Evolutionary conservation across 2,888 invertebrate genomes (phyloP), one percentile per base, ranked within the genome.

Genomic region (Melanotus villosus): DNA sequence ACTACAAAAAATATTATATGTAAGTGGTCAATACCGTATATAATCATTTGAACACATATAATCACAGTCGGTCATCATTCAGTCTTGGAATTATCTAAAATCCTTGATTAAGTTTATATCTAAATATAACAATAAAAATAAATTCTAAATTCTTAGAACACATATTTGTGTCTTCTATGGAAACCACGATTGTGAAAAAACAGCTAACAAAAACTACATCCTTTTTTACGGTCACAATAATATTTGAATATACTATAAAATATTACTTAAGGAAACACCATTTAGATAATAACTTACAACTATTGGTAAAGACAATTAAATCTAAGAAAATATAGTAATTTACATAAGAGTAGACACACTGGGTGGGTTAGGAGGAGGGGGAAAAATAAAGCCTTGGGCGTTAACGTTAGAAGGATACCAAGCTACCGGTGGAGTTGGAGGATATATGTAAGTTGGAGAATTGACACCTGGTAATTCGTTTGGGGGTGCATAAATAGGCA

Each of bases 331-430:
- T n/a, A n/a, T n/a, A n/a, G n/a, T n/a, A n/a, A n/a, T n/a, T n/a
- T n/a, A n/a, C n/a, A n/a, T n/a, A n/a, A n/a, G n/a, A n/a, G n/a
- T n/a, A n/a, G n/a, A n/a, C n/a, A n/a, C n/a, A n/a, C n/a, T n/a
- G n/a, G n/a, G n/a, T n/a, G n/a, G n/a, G n/a, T 9, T 50, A 26
- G n/a, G n/a, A 1, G 73, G 58, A 32, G 60, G n/a, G 2, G 79
- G 79, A 38, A 77, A 79, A 30, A 79, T 74, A 43, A 79, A 79
- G 14, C 79, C 79, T 65, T 78, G 78, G 52, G 78, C 69, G 65
- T 77, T 77, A 19, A 79, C 72, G 4, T 73, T 32, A n/a, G 54
- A 57, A 52, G 32, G 32, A 68, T 57, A 78, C 75, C 74, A 76
- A 10, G 75, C 34, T 1, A 73, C 30, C n/a, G 72, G 68, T 3